These are phyloP conservation scores for Cherax destructor DNA, from an alignment of 1,140 invertebrate genomes.

Conservation along the genomic window DNA sequence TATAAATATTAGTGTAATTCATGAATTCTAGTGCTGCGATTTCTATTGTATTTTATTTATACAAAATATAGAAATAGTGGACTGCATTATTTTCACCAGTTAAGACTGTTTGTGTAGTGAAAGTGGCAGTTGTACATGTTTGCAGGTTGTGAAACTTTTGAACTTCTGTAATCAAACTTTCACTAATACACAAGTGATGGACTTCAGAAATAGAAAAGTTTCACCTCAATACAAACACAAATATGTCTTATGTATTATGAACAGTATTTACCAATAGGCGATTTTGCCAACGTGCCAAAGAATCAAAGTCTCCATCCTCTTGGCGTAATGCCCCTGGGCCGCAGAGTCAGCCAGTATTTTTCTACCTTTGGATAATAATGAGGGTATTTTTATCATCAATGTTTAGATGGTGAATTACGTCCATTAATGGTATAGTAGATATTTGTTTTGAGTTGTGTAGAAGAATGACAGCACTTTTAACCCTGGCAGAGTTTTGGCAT, in stretches of 20 bases:
- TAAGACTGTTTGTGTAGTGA: neutral
- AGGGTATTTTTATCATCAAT: slow-evolving; percentile 60
- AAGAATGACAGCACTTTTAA: slow-evolving; percentile 1
- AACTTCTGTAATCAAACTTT: neutral
- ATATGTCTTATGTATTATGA: slow-evolving; percentile 17
- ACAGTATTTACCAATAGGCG: slow-evolving; percentile 38
- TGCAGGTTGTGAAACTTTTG: neutral
- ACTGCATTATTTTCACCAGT: slow-evolving; percentile 5
- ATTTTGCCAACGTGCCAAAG: slow-evolving; percentile 51
- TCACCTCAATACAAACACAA: neutral
- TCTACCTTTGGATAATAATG: slow-evolving; percentile 59
- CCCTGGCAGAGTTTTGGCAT: slow-evolving; percentile 1
- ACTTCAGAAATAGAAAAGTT: neutral
- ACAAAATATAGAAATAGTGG: neutral
- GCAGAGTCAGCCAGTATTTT: slow-evolving; percentile 61
- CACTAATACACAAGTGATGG: neutral
- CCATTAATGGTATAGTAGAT: slow-evolving; percentile 37
- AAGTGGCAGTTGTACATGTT: neutral
- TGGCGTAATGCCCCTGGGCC: slow-evolving; percentile 36
- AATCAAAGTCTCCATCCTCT: slow-evolving; percentile 57
- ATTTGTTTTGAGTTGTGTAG: neutral
- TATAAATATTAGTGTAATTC: slow-evolving; percentile 3
- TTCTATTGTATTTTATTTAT: neutral
- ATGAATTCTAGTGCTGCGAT: neutral
- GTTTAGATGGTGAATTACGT: slow-evolving; percentile 43